phyloP scores from a whole-genome alignment of 1,140 invertebrate species.

The Drosophila setifemur region DNA sequence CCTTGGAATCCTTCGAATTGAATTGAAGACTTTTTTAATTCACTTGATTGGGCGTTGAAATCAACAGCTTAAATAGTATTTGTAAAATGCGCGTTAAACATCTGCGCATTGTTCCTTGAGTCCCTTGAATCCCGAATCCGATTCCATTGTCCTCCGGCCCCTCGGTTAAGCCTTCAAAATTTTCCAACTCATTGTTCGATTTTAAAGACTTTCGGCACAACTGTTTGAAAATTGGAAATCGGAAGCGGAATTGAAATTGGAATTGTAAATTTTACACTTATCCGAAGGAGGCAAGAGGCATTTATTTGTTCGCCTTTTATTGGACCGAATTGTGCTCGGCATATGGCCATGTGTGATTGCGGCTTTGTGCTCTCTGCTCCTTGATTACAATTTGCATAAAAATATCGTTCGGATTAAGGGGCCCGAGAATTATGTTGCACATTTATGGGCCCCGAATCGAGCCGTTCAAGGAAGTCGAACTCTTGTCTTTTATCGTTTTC shows the following conservation, averaged over 20 bases:
- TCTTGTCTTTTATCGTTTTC: constrained; percentile 58
- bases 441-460: constrained; percentile 58
- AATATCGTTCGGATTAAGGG: constrained; percentile 58
- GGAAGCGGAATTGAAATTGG: constrained; percentile 55
- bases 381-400: constrained; percentile 76
- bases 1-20: constrained; percentile 30
- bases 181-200: constrained; percentile 54
- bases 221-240: constrained; percentile 55
- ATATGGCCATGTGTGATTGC: constrained; percentile 50
- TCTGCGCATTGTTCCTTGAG: constrained; percentile 44
- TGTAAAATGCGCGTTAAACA: constrained; percentile 58
- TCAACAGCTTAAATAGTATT: constrained; percentile 67
- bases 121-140: constrained; percentile 4
- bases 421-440: constrained; percentile 63
- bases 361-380: constrained; percentile 53
- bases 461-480: constrained; percentile 55
- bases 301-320: constrained; percentile 75
- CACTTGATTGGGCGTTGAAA: constrained; percentile 63
- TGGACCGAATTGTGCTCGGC: constrained; percentile 59
- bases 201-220: constrained; percentile 48
- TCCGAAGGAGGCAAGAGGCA: constrained; percentile 37
- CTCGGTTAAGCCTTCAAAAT: constrained; percentile 23
- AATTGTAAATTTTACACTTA: constrained; percentile 80
- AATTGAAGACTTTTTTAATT: constrained; percentile 61
- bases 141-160: constrained; percentile 18